Percentiles rank a stretch among this genome's conserved stretches.
Conservation (phyloP, 30 jellyfish, hydroid and myxozoan species). For the Chrysaora quinquecirrha region DNA sequence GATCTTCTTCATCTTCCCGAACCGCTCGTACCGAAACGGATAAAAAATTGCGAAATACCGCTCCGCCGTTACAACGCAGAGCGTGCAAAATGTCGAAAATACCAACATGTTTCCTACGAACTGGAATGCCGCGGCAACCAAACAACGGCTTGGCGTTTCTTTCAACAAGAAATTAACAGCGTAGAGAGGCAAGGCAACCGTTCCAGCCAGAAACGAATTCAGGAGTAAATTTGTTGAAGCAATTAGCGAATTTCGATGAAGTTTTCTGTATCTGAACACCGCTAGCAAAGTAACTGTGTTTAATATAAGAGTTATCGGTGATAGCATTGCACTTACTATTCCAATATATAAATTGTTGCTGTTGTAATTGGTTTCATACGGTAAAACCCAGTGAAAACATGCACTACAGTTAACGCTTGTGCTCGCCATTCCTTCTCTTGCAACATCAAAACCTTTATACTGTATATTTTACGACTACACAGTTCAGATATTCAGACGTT, state of each 20-base stretch:
- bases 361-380: not conserved
- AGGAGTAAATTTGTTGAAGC: conserved; percentile 4
- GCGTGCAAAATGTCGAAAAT: conserved; percentile 26
- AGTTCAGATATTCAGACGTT: too few species aligned
- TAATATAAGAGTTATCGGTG: conserved; percentile 5
- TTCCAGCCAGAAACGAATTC: conserved; percentile 26
- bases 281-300: conserved; percentile 28
- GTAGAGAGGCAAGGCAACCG: conserved; percentile 25
- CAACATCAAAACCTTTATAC: too few species aligned
- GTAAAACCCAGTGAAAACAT: not conserved
- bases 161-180: not conserved
- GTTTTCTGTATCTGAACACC: not conserved
- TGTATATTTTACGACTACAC: too few species aligned
- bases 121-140: not conserved
- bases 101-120: conserved; percentile 16
- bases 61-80: conserved; percentile 36
- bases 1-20: not conserved
- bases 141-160: not conserved
- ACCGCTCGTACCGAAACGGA: conserved; percentile 32
- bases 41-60: conserved; percentile 43
- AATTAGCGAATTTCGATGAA: not conserved
- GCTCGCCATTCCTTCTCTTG: too few species aligned
- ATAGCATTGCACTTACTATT: not conserved
- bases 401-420: not conserved
- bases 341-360: not conserved